Evolutionary conservation across 2,113 vertebrate species (phyloP), one percentile per base, ranked within the genome.

Genomic region (Protobothrops flavoviridis): DNA sequence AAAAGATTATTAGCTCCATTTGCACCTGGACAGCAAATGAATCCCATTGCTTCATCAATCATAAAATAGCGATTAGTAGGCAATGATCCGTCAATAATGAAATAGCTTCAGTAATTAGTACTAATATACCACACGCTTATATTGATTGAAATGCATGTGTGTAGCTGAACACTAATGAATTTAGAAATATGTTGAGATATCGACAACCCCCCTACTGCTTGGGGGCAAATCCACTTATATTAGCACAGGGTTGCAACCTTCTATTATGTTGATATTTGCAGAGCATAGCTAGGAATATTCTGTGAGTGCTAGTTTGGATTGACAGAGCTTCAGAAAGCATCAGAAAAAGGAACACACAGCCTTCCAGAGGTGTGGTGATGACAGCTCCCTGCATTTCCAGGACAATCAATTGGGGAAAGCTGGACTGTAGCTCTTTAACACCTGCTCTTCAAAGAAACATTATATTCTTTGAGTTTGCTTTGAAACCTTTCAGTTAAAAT

Each of bases 151-250:
- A 91, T 55, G n/a, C 90, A 43, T 85, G 20, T 1, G 2, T 55
- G 52, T 50, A 91, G 64, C 21, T 29, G 17, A 85, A 50, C 26
- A 12, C 17, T 52, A 74, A 53, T 53, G n/a, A 21, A 33, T 90
- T 56, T 56, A 89, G 87, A 88, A 55, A n/a, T 90, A 69, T 9
- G 29, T 20, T 1, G n/a, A 13, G 48, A 43, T 91, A 39, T 53
- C 15, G 59, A 64, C 59, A 81, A 0, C 5, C 2, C 86, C 69
- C 24, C 17, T 0, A 33, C 0, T 45, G 85, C 1, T 57, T 1
- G 8, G 39, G n/a, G 39, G 8, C 10, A 1, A 53, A 85, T 20
- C 17, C 50, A 69, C 29, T 48, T 53, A 6, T 39, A 26, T 50
- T 20, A 53, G 29, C 20, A 24, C 9, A 43, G 59, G 15, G 26